Base-by-base conservation (phyloP, 1,140 invertebrate genomes). In the Arctopsyche grandis region DNA sequence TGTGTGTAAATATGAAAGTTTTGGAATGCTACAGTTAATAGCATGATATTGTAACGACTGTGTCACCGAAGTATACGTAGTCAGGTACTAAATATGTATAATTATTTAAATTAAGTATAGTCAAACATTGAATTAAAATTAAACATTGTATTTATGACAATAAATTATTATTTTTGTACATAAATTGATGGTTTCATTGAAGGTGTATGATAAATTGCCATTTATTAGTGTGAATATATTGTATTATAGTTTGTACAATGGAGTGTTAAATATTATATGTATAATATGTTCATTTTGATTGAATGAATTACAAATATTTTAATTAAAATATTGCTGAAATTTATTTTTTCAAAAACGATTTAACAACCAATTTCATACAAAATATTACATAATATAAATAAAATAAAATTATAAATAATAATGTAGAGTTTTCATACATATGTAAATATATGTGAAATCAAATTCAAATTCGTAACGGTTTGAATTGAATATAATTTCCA, bases 81-180 rank as follows among this genome's bases (percentile, higher is more conserved):
- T 52, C n/a, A n/a, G n/a, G n/a, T n/a, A n/a, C n/a, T n/a, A n/a
- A n/a, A n/a, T n/a, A n/a, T n/a, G n/a, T n/a, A 38, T 38, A 38
- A 38, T 38, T 38, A 38, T 38, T 38, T 38, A 38, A 38, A 38
- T 38, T n/a, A 38, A 4, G 1, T 38, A 4, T 38, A 52, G 48
- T 52, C 48, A 52, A 52, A 52, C 29, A 4, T 38, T 38, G n/a
- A 38, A 38, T 38, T 38, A 38, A 38, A 52, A 52, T 19, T n/a
- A 52, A n/a, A 19, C 5, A 19, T 7, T 60, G 16, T 60, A 60
- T 60, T 60, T 60, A 60, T 19, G 21, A 60, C 16, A 60, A 60
- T 60, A 60, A 60, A 60, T 60, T 60, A 60, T 60, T 60, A 21
- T 19, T 19, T 60, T 16, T 60, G 56, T 60, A 60, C 56, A 60